Percentiles rank a stretch among this genome's conserved stretches.
Conservation (phyloP, 2,113 vertebrate species). For the Mesembrinibis cayennensis region DNA sequence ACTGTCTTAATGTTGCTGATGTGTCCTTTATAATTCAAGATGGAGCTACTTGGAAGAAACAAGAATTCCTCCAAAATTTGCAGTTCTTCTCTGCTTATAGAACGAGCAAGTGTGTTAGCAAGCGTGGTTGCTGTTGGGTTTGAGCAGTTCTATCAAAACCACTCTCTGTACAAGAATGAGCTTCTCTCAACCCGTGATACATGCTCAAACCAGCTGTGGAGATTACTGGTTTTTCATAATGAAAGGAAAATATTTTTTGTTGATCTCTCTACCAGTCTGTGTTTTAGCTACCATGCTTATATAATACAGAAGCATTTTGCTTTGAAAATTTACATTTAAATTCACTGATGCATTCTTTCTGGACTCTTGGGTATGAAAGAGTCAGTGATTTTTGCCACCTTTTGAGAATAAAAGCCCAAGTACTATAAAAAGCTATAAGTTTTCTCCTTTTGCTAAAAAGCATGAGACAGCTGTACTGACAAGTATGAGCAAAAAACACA, state of each 20-base stretch:
- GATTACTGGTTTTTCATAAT: neutral
- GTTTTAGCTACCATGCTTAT: neutral
- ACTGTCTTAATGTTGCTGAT: neutral
- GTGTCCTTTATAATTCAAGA: neutral
- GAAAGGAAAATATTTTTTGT: neutral
- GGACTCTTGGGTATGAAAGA: neutral
- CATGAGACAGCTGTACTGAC: neutral
- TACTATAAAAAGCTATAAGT: neutral
- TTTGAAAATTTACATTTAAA: neutral
- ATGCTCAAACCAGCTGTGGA: fast-evolving
- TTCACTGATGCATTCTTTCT: neutral
- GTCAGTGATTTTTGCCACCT: neutral
- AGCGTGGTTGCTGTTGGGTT: neutral
- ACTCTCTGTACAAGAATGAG: neutral
- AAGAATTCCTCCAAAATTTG: neutral
- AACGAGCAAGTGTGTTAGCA: neutral
- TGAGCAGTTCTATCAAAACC: neutral
- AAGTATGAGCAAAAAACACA: neutral
- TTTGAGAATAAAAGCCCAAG: neutral
- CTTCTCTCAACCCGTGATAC: neutral
- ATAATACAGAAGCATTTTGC: neutral
- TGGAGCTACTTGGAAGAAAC: neutral
- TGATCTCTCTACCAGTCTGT: neutral
- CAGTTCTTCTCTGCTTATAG: neutral
- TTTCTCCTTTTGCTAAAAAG: neutral